Percentiles rank a stretch among this genome's conserved stretches.
Evolutionary conservation across 2,797 vertebrate genomes (phyloP).

Genomic region (Poecilia wingei): DNA sequence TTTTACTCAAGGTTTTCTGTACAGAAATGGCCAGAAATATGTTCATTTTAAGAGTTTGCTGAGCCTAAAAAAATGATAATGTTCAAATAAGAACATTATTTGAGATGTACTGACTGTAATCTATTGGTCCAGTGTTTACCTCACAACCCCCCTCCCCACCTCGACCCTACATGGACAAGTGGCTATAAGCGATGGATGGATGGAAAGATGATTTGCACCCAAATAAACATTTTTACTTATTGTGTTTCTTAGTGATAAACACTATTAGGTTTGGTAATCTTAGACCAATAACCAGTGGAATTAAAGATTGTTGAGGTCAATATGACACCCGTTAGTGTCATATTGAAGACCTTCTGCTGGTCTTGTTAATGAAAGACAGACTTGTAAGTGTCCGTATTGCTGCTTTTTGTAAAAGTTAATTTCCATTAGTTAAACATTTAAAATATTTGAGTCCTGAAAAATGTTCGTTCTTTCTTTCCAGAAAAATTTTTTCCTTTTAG

Average conservation of each 20-base stretch:
- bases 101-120: background rate
- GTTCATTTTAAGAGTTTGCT: background rate
- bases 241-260: background rate
- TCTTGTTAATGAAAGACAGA: no score
- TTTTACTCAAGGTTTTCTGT: background rate
- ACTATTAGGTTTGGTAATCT: background rate
- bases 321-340: background rate
- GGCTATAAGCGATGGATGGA: no score
- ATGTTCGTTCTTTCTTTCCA: conserved; percentile 55
- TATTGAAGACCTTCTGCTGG: background rate
- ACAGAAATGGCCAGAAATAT: background rate
- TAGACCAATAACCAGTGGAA: background rate
- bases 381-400: no score
- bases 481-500: conserved; percentile 92
- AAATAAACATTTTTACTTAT: background rate
- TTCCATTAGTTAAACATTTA: background rate
- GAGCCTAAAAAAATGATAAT: background rate
- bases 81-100: background rate
- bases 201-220: no score
- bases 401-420: background rate
- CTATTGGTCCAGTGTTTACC: background rate
- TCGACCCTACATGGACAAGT: no score
- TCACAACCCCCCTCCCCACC: no score
- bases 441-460: background rate
- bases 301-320: background rate